Percentiles rank a stretch among this genome's conserved stretches.
Evolutionary conservation across 2,888 invertebrate genomes (phyloP).

Genomic region (Drosophila leonis): DNA sequence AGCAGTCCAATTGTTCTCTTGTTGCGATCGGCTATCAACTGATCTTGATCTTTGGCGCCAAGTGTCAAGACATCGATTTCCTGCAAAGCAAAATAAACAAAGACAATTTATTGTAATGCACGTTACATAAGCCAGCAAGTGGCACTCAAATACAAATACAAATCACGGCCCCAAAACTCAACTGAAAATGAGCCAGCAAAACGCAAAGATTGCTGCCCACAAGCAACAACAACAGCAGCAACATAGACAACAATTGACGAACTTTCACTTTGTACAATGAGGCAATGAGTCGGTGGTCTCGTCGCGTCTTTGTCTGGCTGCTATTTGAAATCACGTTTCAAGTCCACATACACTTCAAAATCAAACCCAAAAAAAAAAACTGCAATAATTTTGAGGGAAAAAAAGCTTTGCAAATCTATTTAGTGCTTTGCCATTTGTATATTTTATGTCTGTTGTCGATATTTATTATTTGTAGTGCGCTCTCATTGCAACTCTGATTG

Average conservation of each 20-base stretch:
- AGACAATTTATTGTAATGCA: background rate
- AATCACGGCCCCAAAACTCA: slow-evolving; percentile 4
- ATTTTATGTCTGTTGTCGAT: background rate
- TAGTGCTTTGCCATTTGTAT: background rate
- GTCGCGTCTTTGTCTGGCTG: slow-evolving; percentile 8
- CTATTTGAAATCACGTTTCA: slow-evolving; percentile 24
- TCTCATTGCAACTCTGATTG: slow-evolving; percentile 11
- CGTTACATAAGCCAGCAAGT: slow-evolving; percentile 25
- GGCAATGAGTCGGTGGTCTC: slow-evolving; percentile 29
- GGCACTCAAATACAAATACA: slow-evolving; percentile 36
- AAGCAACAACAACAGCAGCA: background rate
- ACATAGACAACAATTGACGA: slow-evolving; percentile 48
- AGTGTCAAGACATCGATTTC: slow-evolving; percentile 90
- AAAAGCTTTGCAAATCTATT: slow-evolving; percentile 7
- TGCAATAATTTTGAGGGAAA: background rate
- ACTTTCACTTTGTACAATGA: slow-evolving; percentile 69
- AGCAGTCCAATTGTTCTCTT: slow-evolving; percentile 92
- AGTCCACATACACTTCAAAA: slow-evolving; percentile 12
- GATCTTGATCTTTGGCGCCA: slow-evolving; percentile 87
- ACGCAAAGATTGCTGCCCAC: slow-evolving; percentile 29
- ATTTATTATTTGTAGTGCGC: slow-evolving; percentile 14
- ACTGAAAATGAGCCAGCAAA: slow-evolving; percentile 35
- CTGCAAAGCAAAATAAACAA: slow-evolving; percentile 84
- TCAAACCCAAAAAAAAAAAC: slow-evolving; percentile 1
- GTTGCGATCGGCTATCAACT: slow-evolving; percentile 89